Conservation (phyloP, 2,888 invertebrate genomes). For the Corythucha ciliata region DNA sequence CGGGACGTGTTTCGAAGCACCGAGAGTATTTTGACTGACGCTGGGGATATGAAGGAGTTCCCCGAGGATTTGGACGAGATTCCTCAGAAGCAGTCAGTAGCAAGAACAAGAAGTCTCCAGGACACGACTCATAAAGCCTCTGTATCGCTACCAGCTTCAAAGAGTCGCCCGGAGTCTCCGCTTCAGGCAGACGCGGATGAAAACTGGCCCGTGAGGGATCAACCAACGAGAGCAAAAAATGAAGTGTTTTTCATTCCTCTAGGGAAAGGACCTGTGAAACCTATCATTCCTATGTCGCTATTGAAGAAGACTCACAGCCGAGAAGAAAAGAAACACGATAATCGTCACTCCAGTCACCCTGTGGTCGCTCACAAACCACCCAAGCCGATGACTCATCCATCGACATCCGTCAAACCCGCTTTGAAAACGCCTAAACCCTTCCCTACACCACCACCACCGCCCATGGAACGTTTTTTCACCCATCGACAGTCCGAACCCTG, state of each 20-base stretch:
- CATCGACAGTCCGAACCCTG: constrained; percentile 32
- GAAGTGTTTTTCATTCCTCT: constrained; percentile 36
- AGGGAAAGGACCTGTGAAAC: constrained; percentile 29
- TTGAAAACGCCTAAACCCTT: constrained; percentile 25
- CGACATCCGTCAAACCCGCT: constrained; percentile 38
- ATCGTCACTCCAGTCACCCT: constrained; percentile 31
- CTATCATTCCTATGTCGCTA: constrained; percentile 28
- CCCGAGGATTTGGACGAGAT: constrained; percentile 31
- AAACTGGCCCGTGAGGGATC: constrained; percentile 21
- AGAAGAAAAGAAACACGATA: constrained; percentile 27
- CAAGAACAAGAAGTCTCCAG: constrained; percentile 44
- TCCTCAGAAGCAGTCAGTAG: constrained; percentile 38
- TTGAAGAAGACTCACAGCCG: constrained; percentile 30
- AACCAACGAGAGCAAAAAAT: constrained; percentile 30
- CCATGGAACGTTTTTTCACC: no score
- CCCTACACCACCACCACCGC: constrained; percentile 21
- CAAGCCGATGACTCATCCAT: constrained; percentile 44
- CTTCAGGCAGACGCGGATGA: constrained; percentile 17
- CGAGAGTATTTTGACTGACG: constrained; percentile 72
- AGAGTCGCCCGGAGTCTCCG: constrained; percentile 31
- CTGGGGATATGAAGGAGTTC: constrained; percentile 40
- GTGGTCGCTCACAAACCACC: constrained; percentile 62
- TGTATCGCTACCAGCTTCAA: constrained; percentile 16
- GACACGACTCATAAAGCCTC: constrained; percentile 38
- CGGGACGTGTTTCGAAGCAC: constrained; percentile 48